phyloP scores from a whole-genome alignment of 1,140 invertebrate species.

The Probaryconus sp. region DNA sequence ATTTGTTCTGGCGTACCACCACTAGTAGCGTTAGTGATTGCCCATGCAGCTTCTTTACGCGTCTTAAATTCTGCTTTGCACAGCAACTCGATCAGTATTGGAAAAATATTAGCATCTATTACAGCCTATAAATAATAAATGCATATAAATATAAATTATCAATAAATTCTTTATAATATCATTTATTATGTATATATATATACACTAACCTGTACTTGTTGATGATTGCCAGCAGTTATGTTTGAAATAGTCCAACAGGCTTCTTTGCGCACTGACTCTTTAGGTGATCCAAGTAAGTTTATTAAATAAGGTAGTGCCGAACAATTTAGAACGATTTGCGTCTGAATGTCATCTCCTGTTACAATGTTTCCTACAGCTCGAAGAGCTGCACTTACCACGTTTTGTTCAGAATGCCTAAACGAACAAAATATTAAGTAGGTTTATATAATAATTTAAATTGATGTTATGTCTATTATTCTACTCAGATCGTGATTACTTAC shows the following conservation, averaged over 20 bases:
- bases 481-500: slow-evolving; percentile 81
- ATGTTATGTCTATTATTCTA: slow-evolving; percentile 4
- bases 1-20: slow-evolving; percentile 97
- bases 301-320: slow-evolving; percentile 91
- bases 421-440: too few relatives aligned
- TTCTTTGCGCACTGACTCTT: slow-evolving; percentile 95
- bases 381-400: slow-evolving; percentile 96
- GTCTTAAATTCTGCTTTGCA: slow-evolving; percentile 97
- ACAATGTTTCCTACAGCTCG: slow-evolving; percentile 98
- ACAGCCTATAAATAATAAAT: slow-evolving; percentile 84
- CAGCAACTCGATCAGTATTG: slow-evolving; percentile 93
- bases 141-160: too few relatives aligned
- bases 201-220: slow-evolving; percentile 89
- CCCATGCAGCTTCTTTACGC: slow-evolving; percentile 97
- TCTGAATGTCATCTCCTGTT: slow-evolving; percentile 98
- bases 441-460: slow-evolving; percentile 5
- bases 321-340: slow-evolving; percentile 95
- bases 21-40: slow-evolving; percentile 97
- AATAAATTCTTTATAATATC: too few relatives aligned
- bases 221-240: slow-evolving; percentile 96
- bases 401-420: slow-evolving; percentile 93
- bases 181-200: slow-evolving; percentile 5
- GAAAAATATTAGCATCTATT: slow-evolving; percentile 97
- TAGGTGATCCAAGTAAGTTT: slow-evolving; percentile 86
- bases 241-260: slow-evolving; percentile 99